Evolutionary conservation across 2,888 invertebrate species (phyloP).

Genomic region (Ophion ventricosus): DNA sequence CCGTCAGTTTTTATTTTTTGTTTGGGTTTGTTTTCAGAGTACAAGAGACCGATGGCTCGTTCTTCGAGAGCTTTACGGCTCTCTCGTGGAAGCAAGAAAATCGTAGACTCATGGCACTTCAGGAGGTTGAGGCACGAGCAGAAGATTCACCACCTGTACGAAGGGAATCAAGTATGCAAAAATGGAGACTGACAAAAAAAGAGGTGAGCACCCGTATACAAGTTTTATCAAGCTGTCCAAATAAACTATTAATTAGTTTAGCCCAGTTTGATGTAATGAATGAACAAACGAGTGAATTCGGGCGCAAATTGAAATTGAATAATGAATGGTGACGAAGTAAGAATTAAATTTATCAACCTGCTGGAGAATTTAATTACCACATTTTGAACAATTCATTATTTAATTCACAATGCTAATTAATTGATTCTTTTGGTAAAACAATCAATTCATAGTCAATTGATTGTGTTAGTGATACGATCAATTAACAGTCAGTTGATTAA

Average conservation of each 20-base stretch:
- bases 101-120: constrained; percentile 90
- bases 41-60: constrained; percentile 96
- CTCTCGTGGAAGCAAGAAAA: constrained; percentile 97
- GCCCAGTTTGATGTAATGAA: too few species aligned
- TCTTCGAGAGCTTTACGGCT: constrained; percentile 97
- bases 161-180: constrained; percentile 81
- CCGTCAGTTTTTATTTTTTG: constrained; percentile 7
- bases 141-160: constrained; percentile 84
- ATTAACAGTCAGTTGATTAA: too few species aligned
- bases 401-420: background rate
- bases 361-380: background rate
- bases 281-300: too few species aligned
- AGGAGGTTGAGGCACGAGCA: constrained; percentile 89
- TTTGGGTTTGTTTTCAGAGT: constrained; percentile 86
- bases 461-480: too few species aligned
- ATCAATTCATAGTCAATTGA: background rate
- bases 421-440: background rate
- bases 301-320: background rate
- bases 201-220: constrained; percentile 69
- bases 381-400: background rate
- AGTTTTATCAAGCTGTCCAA: too few species aligned
- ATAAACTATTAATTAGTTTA: too few species aligned
- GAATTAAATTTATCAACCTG: background rate
- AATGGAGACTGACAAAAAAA: constrained; percentile 75
- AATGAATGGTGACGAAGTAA: background rate